These are phyloP conservation scores for Mya arenaria DNA, from an alignment of 1,140 invertebrate genomes.

Conservation along the genomic window DNA sequence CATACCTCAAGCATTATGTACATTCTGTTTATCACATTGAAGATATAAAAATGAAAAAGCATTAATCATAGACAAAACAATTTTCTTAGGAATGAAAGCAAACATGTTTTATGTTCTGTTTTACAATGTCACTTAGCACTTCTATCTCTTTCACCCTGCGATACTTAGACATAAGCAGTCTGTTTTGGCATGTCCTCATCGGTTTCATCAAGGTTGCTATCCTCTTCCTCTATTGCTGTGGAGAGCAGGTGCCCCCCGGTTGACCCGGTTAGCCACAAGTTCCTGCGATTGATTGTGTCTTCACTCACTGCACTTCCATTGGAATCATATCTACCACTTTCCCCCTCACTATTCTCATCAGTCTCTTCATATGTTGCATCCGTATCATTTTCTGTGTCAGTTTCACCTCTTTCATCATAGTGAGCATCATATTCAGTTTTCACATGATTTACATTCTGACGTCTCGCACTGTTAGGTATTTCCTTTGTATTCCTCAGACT, in stretches of 20 bases:
- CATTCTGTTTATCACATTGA: too few relatives aligned
- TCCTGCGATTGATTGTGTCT: constrained; percentile 15
- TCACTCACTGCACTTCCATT: not conserved
- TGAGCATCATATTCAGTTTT: not conserved
- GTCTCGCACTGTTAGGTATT: not conserved
- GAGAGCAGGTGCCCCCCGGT: constrained; percentile 33
- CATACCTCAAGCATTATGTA: too few relatives aligned
- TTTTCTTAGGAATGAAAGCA: too few relatives aligned
- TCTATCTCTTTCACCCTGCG: too few relatives aligned
- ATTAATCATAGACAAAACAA: too few relatives aligned
- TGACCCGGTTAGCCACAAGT: constrained; percentile 28
- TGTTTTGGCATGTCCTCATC: constrained; percentile 3
- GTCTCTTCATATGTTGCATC: not conserved
- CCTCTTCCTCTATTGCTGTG: constrained; percentile 43
- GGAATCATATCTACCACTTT: not conserved
- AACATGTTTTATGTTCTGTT: too few relatives aligned
- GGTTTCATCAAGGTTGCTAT: constrained; percentile 47
- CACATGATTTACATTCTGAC: not conserved
- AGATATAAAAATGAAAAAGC: too few relatives aligned
- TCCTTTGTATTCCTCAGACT: not conserved
- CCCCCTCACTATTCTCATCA: not conserved
- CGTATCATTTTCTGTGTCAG: not conserved
- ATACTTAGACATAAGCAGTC: constrained; percentile 45
- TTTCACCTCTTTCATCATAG: not conserved
- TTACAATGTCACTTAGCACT: too few relatives aligned